These are phyloP conservation scores for Aegotheles bennettii DNA, from an alignment of 2,113 vertebrate genomes.

Conservation along the genomic window DNA sequence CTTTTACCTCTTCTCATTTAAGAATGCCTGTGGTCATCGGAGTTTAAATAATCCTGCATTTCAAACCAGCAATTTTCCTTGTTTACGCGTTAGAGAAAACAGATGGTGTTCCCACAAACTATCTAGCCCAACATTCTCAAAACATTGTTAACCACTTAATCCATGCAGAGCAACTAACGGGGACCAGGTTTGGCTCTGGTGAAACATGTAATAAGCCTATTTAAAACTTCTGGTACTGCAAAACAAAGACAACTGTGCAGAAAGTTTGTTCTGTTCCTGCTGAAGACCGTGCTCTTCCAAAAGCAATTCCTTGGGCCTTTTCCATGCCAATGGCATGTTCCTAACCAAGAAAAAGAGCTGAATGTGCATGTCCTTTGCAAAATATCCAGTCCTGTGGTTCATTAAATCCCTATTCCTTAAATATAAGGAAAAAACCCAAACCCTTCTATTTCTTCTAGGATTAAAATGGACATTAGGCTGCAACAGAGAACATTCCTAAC, in stretches of 20 bases:
- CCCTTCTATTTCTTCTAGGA: not conserved
- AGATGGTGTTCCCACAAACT: constrained; percentile 71
- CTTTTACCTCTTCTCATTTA: constrained; percentile 52
- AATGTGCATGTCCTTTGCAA: constrained; percentile 47
- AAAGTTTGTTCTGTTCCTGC: not conserved
- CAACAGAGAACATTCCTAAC: not conserved
- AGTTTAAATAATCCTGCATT: constrained; percentile 62
- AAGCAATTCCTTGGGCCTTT: not conserved
- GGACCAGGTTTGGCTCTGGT: constrained; percentile 10
- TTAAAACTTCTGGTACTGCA: not conserved
- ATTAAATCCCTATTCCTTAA: constrained; percentile 31
- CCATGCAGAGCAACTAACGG: not conserved
- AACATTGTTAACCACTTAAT: constrained; percentile 27
- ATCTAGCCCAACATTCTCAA: constrained; percentile 25
- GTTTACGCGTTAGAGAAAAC: constrained; percentile 73
- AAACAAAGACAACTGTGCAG: not conserved
- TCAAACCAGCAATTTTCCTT: constrained; percentile 73
- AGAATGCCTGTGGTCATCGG: constrained; percentile 71
- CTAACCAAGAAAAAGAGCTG: constrained; percentile 59
- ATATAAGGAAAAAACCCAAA: not conserved
- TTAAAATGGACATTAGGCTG: not conserved
- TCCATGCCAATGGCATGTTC: constrained; percentile 45
- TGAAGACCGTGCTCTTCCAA: not conserved
- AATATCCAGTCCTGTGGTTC: constrained; percentile 43
- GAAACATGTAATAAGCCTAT: not conserved